Evolutionary conservation across 2,797 vertebrate genomes (phyloP).

Genomic region (Erpetoichthys calabaricus): DNA sequence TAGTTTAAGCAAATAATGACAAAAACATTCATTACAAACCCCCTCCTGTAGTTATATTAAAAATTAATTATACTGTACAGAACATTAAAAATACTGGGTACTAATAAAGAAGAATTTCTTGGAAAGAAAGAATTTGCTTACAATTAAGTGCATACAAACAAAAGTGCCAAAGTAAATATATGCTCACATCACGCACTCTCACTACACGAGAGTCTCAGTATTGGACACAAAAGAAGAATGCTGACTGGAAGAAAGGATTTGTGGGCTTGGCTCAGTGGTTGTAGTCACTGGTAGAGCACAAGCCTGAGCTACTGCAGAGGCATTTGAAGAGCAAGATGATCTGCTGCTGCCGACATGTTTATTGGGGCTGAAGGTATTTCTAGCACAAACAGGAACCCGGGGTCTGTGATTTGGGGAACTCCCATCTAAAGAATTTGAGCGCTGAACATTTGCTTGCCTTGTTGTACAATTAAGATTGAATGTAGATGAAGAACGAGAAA

Average conservation of each 20-base stretch:
- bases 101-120: not conserved
- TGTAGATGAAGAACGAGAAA: slow-evolving; percentile 59
- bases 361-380: slow-evolving; percentile 32
- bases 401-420: slow-evolving; percentile 41
- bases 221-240: slow-evolving; percentile 26
- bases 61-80: too few species aligned
- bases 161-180: slow-evolving; percentile 3
- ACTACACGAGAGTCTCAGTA: slow-evolving; percentile 50
- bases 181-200: slow-evolving; percentile 33
- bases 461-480: slow-evolving; percentile 55
- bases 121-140: slow-evolving; percentile 1
- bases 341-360: slow-evolving; percentile 15
- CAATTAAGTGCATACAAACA: not conserved
- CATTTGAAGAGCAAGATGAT: slow-evolving; percentile 24
- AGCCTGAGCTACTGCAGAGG: slow-evolving; percentile 13
- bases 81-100: too few species aligned
- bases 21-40: too few species aligned
- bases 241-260: slow-evolving; percentile 25
- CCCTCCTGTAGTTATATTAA: too few species aligned
- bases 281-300: slow-evolving; percentile 14
- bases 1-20: too few species aligned
- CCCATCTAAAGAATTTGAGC: slow-evolving; percentile 63
- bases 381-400: slow-evolving; percentile 40
- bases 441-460: slow-evolving; percentile 52
- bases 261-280: slow-evolving; percentile 27